phyloP scores from a whole-genome alignment of 2,797 vertebrate genomes.

The Otus scops region DNA sequence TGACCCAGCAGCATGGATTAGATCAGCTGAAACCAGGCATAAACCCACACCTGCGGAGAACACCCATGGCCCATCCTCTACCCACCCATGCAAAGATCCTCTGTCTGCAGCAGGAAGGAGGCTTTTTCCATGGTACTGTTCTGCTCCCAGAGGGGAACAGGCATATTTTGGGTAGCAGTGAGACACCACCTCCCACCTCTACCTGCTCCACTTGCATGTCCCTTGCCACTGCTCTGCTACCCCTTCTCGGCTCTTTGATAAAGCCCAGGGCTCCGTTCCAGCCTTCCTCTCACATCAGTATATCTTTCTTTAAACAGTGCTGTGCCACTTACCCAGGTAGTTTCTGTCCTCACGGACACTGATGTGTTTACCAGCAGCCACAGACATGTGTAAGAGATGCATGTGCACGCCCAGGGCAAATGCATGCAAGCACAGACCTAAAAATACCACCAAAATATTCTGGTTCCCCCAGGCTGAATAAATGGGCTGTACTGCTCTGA shows the following conservation, averaged over 20 bases:
- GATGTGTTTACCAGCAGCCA: background rate
- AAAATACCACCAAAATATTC: background rate
- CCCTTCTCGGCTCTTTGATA: background rate
- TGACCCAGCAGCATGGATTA: background rate
- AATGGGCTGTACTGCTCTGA: background rate
- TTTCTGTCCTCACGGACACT: background rate
- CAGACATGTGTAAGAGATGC: background rate
- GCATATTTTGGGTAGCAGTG: background rate
- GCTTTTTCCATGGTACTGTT: background rate
- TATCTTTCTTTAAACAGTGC: background rate
- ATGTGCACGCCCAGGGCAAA: background rate
- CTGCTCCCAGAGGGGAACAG: background rate
- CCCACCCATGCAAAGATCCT: background rate
- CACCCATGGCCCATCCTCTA: background rate
- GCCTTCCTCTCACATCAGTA: background rate
- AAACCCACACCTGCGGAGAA: background rate
- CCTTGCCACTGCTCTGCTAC: background rate
- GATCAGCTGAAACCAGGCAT: conserved; percentile 13
- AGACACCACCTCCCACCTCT: background rate
- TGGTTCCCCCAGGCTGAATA: background rate
- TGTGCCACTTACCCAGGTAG: background rate
- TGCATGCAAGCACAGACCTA: background rate
- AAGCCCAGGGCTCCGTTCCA: background rate
- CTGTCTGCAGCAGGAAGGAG: background rate
- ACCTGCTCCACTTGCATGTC: background rate